A percentile compares a stretch with the other conserved stretches of the same genome.
phyloP scores from a whole-genome alignment of 2,113 vertebrate species.

The Dendropsophus ebraccatus region DNA sequence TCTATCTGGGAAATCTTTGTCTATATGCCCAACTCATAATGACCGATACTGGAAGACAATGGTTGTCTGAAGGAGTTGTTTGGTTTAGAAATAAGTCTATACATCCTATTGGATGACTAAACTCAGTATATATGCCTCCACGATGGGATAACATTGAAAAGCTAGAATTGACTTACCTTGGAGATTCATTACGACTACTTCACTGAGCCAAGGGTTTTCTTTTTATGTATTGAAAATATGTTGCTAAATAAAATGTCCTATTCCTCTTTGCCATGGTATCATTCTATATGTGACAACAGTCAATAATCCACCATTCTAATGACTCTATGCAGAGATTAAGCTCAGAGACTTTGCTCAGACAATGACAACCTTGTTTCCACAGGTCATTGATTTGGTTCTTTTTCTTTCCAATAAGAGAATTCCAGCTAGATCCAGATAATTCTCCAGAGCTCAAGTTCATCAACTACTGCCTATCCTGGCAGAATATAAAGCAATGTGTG shows the following conservation, averaged over 20 bases:
- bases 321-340: neutral
- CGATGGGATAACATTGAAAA: too few relatives aligned
- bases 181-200: too few relatives aligned
- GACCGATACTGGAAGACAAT: too few relatives aligned
- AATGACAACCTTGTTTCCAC: conserved; percentile 8
- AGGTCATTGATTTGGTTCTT: neutral
- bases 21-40: too few relatives aligned
- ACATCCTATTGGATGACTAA: too few relatives aligned
- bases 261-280: neutral
- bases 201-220: neutral
- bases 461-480: neutral
- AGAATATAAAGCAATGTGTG: neutral
- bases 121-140: too few relatives aligned
- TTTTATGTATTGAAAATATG: neutral
- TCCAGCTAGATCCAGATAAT: neutral
- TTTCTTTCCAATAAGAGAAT: neutral
- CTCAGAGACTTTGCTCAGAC: neutral
- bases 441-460: neutral
- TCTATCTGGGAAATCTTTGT: too few relatives aligned
- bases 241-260: neutral
- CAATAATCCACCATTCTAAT: neutral
- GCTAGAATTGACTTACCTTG: too few relatives aligned
- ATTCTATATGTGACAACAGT: neutral
- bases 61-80: too few relatives aligned
- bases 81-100: too few relatives aligned